A percentile compares a stretch with the other conserved stretches of the same genome.
phyloP scores from a whole-genome alignment of 2,113 vertebrate genomes.

The Sterrhoptilus dennistouni region DNA sequence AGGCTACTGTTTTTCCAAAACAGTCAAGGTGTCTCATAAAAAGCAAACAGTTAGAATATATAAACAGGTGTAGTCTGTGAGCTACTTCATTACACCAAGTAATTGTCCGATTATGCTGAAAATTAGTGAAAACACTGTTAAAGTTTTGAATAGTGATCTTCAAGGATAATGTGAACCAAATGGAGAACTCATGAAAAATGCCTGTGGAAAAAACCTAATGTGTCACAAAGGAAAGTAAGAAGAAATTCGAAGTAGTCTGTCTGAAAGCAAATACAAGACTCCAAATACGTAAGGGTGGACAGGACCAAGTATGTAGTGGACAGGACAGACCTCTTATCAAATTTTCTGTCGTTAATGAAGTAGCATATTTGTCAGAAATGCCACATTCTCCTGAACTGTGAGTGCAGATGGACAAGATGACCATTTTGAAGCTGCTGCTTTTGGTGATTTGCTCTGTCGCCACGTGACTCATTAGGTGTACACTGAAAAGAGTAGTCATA shows the following conservation, averaged over 20 bases:
- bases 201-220: background rate
- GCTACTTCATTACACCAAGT: background rate
- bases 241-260: background rate
- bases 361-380: background rate
- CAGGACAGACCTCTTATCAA: background rate
- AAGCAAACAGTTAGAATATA: background rate
- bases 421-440: background rate
- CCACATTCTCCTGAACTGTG: background rate
- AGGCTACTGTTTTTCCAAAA: background rate
- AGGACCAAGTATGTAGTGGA: background rate
- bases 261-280: background rate
- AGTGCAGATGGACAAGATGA: background rate
- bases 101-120: background rate
- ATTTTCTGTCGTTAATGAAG: background rate
- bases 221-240: background rate
- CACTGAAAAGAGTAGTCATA: background rate
- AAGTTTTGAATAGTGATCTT: background rate
- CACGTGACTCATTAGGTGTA: background rate
- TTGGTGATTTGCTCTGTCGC: background rate
- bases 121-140: background rate
- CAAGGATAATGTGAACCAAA: background rate
- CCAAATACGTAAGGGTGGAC: background rate
- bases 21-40: background rate
- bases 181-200: background rate
- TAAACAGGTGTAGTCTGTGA: background rate